phyloP scores from a whole-genome alignment of 2,113 vertebrate genomes.

The Phyllostomus hastatus region DNA sequence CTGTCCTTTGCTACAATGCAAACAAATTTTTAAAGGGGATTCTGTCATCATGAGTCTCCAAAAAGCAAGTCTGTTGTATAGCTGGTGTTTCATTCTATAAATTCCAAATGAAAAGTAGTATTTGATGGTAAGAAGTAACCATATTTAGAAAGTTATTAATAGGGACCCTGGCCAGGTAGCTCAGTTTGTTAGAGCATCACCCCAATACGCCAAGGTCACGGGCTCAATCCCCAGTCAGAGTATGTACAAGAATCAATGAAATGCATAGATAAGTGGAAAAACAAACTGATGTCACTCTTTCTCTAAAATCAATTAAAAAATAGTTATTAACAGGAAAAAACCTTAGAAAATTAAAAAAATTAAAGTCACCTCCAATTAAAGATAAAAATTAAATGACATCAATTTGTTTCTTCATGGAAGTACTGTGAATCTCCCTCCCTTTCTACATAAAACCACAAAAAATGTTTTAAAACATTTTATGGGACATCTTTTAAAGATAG shows the following conservation, averaged over 20 bases:
- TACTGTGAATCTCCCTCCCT: not conserved
- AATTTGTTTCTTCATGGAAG: slow-evolving; percentile 19
- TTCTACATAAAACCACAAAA: not conserved
- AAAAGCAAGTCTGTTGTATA: not conserved
- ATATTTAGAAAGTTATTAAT: slow-evolving; percentile 9
- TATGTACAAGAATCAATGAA: no score
- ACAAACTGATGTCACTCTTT: not conserved
- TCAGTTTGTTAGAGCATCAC: not conserved
- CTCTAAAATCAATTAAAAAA: not conserved
- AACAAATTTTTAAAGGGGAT: slow-evolving; percentile 4
- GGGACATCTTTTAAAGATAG: not conserved
- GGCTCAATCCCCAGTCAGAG: no score
- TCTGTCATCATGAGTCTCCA: not conserved
- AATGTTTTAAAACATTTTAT: slow-evolving; percentile 7
- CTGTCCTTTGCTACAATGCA: not conserved
- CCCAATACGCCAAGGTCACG: not conserved
- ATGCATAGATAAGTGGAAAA: no score
- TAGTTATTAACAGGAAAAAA: not conserved
- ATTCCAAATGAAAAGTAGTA: slow-evolving; percentile 1
- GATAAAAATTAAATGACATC: not conserved
- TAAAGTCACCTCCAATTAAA: not conserved
- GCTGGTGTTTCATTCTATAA: not conserved
- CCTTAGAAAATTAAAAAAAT: not conserved
- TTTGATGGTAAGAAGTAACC: not conserved
- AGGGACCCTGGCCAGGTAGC: not conserved